phyloP scores from a whole-genome alignment of 2,113 vertebrate species.

The Sinocyclocheilus rhinocerous region DNA sequence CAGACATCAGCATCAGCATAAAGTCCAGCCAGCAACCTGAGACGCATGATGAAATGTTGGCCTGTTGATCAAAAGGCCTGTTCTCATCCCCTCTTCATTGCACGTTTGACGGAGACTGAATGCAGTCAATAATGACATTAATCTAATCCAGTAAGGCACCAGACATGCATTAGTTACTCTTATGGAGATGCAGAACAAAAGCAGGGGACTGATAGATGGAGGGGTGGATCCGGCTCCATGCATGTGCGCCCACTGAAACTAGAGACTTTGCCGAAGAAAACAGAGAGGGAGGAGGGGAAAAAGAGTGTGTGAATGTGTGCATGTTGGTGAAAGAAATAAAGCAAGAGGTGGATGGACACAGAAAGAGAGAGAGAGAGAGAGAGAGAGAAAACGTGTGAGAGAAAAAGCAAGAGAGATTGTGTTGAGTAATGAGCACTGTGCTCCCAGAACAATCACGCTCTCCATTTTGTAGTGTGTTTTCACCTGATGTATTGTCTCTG shows the following conservation, averaged over 20 bases:
- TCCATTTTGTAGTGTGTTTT: slow-evolving; percentile 74
- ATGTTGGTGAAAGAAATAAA: slow-evolving; percentile 51
- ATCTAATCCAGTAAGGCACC: slow-evolving; percentile 56
- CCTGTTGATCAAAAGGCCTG: slow-evolving; percentile 54
- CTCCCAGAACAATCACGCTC: slow-evolving; percentile 80
- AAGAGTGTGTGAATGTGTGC: slow-evolving; percentile 30
- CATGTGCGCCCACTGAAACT: slow-evolving; percentile 45
- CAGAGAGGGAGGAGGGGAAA: slow-evolving; percentile 37
- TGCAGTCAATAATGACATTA: slow-evolving; percentile 57
- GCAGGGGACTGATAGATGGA: slow-evolving; percentile 53
- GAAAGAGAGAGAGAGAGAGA: slow-evolving; percentile 55
- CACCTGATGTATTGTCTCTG: slow-evolving; percentile 76
- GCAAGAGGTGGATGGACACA: slow-evolving; percentile 28
- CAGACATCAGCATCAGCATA: neutral
- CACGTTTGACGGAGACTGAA: slow-evolving; percentile 51
- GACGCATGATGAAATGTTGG: slow-evolving; percentile 42
- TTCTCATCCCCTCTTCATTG: slow-evolving; percentile 47
- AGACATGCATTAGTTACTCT: slow-evolving; percentile 61
- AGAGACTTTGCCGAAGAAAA: slow-evolving; percentile 47
- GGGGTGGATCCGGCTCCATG: slow-evolving; percentile 50
- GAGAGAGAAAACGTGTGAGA: slow-evolving; percentile 44
- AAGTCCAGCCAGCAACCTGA: slow-evolving; percentile 43
- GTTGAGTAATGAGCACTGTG: slow-evolving; percentile 78
- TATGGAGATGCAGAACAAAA: slow-evolving; percentile 55
- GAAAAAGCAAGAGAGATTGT: slow-evolving; percentile 54